Percentiles rank a stretch among this genome's conserved stretches.
These are phyloP conservation scores for Beris morrisii DNA, from an alignment of 2,888 invertebrate genomes.

Conservation along the genomic window DNA sequence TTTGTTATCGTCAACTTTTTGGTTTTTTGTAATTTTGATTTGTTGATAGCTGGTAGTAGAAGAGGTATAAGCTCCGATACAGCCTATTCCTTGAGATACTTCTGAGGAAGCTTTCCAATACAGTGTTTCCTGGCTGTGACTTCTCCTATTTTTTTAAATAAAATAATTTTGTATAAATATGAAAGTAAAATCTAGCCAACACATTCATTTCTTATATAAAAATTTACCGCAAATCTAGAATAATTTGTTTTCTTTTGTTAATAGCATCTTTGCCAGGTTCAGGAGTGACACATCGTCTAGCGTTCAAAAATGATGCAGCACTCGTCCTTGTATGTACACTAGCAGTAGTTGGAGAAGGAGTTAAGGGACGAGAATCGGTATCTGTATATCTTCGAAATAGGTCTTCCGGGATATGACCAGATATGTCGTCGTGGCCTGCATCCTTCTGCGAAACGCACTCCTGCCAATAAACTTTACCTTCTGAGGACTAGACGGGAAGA, in stretches of 20 bases:
- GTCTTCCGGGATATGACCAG: conserved; percentile 69
- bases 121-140: conserved; percentile 59
- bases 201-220: conserved; percentile 1
- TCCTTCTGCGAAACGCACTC: conserved; percentile 29
- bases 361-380: conserved; percentile 79
- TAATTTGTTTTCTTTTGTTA: conserved; percentile 65
- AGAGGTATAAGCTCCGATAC: conserved; percentile 34
- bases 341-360: conserved; percentile 76
- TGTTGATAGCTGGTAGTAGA: not conserved
- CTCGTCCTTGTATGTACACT: conserved; percentile 73
- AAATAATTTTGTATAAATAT: not conserved
- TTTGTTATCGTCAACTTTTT: conserved; percentile 6
- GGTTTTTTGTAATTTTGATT: conserved; percentile 2
- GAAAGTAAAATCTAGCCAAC: not conserved
- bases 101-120: conserved; percentile 59
- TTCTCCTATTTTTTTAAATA: conserved; percentile 45
- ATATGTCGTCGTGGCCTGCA: conserved; percentile 40
- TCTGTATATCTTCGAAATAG: conserved; percentile 79
- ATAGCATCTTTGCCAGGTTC: conserved; percentile 63
- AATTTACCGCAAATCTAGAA: conserved; percentile 69
- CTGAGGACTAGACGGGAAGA: conserved; percentile 39
- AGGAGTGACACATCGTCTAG: conserved; percentile 70
- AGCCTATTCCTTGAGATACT: conserved; percentile 52
- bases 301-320: conserved; percentile 57
- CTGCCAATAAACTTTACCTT: conserved; percentile 34